Base-by-base conservation (phyloP, 1,140 invertebrate species). In the Drosophila triauraria region DNA sequence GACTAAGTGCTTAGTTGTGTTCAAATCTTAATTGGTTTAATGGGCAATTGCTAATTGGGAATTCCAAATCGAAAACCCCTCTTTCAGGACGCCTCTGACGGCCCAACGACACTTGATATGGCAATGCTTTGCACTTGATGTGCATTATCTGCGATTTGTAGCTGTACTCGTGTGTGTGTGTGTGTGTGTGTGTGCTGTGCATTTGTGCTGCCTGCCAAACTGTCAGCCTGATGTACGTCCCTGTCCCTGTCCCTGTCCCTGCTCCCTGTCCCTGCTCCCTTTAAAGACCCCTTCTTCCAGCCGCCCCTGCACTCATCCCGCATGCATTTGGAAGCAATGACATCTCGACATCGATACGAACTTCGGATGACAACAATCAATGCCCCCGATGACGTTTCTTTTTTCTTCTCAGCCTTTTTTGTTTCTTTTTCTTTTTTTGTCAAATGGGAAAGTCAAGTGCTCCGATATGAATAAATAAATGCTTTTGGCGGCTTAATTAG, bases 91-190 rank as follows among this genome's bases (percentile, higher is more conserved):
- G 67, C 67, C 48, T 42, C 48, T 70, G 67, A 38, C 15, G 0
- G 4, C 13, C 5, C 6, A 10, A 54, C 58, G 78, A 84, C 68
- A 82, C 68, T 82, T 74, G 68, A 82, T 81, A 75, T 56, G 78
- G 56, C 79, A 23, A 17, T 54, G 64, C 48, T 58, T 54, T 63
- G 80, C 75, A 83, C 75, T 83, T 79, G 62, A 83, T 65, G 78
- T 77, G 78, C 64, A 85, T 85, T 81, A 85, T 78, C 61, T 81
- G 64, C 58, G 78, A 35, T 50, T 61, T 69, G 75, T 65, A 44
- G 46, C 42, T 57, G 57, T 48, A 60, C 48, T 57, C 68, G 46
- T 38, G 74, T 27, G 20, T 30, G 20, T 25, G 23, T n/a, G n/a
- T n/a, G n/a, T n/a, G n/a, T 47, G 46, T 32, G n/a, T 32, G 15